Conservation (phyloP, 2,797 vertebrate genomes). For the Gymnoscopelus microlampas region DNA sequence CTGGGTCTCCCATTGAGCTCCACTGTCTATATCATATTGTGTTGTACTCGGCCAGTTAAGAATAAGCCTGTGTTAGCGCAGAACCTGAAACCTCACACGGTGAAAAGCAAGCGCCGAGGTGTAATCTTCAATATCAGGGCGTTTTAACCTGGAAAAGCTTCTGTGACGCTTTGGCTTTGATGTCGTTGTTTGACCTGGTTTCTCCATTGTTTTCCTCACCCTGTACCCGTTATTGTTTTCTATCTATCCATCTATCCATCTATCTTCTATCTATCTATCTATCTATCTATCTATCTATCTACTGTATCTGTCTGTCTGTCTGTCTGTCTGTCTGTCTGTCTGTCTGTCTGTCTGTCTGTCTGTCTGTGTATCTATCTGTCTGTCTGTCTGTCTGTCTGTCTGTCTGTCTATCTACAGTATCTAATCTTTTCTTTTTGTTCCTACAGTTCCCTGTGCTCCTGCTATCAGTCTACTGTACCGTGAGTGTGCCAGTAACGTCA, state of each 20-base stretch:
- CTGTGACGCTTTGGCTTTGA: slow-evolving; percentile 55
- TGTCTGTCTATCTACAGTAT: not conserved
- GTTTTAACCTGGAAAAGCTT: slow-evolving; percentile 64
- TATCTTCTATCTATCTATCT: slow-evolving; percentile 7
- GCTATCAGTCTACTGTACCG: slow-evolving; percentile 64
- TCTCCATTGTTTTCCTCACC: slow-evolving; percentile 1
- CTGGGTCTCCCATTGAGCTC: slow-evolving; percentile 67
- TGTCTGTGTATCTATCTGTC: not conserved
- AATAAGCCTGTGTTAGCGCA: slow-evolving; percentile 59
- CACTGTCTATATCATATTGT: slow-evolving; percentile 59
- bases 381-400: not conserved
- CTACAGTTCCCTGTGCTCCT: slow-evolving; percentile 79
- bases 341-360: slow-evolving; percentile 5
- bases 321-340: slow-evolving; percentile 14
- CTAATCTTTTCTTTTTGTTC: not conserved
- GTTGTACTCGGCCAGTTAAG: slow-evolving; percentile 49
- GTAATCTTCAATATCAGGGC: slow-evolving; percentile 67
- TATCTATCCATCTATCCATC: not conserved
- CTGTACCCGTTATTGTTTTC: not conserved
- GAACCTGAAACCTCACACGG: slow-evolving; percentile 64
- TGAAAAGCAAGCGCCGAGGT: slow-evolving; percentile 57
- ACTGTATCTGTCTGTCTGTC: slow-evolving; percentile 1
- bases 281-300: slow-evolving; percentile 15
- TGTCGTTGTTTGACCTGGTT: slow-evolving; percentile 46
- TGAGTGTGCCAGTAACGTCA: slow-evolving; percentile 77